Evolutionary conservation across 2,797 vertebrate species (phyloP).

Genomic region (Chrysocyon brachyurus): DNA sequence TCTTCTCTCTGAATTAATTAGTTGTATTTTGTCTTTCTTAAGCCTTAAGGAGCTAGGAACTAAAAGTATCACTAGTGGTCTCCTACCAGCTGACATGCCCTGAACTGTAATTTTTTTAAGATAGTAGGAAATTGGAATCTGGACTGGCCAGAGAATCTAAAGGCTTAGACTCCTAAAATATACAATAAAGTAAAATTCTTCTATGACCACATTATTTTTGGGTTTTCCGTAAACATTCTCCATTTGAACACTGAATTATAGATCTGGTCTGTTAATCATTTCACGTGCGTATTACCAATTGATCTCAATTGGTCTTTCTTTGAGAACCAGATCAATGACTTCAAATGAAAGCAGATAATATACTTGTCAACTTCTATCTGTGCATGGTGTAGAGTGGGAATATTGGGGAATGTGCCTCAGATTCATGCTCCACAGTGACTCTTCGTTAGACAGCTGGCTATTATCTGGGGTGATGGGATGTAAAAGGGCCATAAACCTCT

Average conservation of each 20-base stretch:
- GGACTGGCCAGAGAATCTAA: not conserved
- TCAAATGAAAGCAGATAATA: not conserved
- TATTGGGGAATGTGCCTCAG: not conserved
- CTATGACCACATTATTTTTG: not conserved
- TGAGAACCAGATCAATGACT: conserved; percentile 1
- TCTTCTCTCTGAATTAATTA: not conserved
- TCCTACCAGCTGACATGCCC: not conserved
- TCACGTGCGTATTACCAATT: not conserved
- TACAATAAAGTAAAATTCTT: no score
- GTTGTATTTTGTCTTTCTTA: not conserved
- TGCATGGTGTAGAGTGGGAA: not conserved
- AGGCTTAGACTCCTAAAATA: not conserved
- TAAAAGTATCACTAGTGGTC: not conserved
- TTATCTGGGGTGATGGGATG: not conserved
- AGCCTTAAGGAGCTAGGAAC: not conserved
- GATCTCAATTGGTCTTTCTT: not conserved
- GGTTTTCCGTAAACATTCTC: not conserved
- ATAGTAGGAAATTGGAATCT: no score
- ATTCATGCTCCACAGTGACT: not conserved
- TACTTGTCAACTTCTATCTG: not conserved
- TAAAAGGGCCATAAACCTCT: no score
- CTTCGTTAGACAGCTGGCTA: not conserved
- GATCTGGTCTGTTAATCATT: not conserved
- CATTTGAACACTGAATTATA: not conserved
- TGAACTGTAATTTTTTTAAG: not conserved